Percentiles rank a stretch among this genome's conserved stretches.
These are phyloP conservation scores for Eptatretus atami DNA, from an alignment of 2,797 vertebrate genomes.

Conservation along the genomic window DNA sequence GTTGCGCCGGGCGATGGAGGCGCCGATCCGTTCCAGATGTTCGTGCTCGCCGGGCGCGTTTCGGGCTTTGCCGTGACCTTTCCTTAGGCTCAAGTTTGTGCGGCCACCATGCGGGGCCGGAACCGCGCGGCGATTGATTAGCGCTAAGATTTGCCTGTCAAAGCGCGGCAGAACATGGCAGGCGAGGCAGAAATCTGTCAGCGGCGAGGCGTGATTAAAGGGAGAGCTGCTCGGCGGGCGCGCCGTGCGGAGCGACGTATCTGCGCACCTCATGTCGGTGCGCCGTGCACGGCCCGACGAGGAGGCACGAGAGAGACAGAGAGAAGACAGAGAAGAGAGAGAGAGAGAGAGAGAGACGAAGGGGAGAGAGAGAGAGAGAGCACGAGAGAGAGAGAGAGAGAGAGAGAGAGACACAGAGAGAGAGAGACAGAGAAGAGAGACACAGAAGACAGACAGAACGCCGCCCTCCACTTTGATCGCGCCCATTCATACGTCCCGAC, in stretches of 20 bases:
- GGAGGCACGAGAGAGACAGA: background rate
- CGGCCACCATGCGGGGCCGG: background rate
- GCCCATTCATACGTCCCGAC: slow-evolving; percentile 10
- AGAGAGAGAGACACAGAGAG: no score
- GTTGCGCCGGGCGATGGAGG: no score
- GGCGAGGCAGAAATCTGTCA: background rate
- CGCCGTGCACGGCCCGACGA: background rate
- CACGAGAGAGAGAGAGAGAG: no score
- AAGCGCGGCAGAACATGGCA: background rate
- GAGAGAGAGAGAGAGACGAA: no score
- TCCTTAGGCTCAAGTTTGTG: background rate
- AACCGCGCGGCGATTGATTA: background rate
- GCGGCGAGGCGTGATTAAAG: background rate
- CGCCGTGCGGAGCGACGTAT: background rate
- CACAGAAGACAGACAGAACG: no score
- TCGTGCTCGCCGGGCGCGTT: no score
- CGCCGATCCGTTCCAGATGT: no score
- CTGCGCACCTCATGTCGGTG: background rate
- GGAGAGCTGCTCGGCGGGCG: background rate
- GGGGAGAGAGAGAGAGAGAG: no score
- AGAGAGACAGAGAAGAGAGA: no score
- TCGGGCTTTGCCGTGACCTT: no score
- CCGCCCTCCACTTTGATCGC: slow-evolving; percentile 8
- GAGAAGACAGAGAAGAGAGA: no score
- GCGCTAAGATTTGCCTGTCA: background rate